Evolutionary conservation across 2,113 vertebrate species (phyloP).

Genomic region (Mystacornis crossleyi): DNA sequence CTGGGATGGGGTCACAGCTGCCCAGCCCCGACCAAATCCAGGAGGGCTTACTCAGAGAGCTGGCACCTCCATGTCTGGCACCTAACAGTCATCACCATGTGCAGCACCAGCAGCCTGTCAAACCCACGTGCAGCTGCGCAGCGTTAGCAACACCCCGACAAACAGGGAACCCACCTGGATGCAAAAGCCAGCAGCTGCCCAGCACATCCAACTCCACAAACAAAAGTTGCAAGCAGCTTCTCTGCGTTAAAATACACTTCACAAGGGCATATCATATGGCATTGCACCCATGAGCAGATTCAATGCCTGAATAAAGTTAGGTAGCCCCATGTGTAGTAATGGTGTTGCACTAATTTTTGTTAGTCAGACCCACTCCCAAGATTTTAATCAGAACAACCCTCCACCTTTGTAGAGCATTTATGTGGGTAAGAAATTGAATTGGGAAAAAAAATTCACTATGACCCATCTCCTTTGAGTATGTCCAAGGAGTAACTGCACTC

Average conservation of each 20-base stretch:
- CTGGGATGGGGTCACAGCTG: accelerated
- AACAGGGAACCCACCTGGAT: background rate
- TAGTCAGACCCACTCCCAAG: background rate
- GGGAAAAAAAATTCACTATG: background rate
- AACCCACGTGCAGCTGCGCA: background rate
- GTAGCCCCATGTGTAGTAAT: background rate
- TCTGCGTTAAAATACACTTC: background rate
- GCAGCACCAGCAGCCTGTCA: background rate
- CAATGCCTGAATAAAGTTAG: background rate
- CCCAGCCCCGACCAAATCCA: background rate
- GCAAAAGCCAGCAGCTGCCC: background rate
- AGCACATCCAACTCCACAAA: background rate
- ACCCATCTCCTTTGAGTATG: background rate
- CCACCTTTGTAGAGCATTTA: background rate
- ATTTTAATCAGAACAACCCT: background rate
- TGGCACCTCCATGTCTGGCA: background rate
- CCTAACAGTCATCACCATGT: background rate
- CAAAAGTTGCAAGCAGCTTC: background rate
- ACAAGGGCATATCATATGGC: background rate
- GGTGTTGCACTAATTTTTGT: background rate
- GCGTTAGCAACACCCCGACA: background rate
- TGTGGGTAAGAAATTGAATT: background rate
- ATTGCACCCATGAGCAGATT: background rate
- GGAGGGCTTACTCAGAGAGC: background rate
- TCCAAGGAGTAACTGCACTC: background rate